These are phyloP conservation scores for Rhinoderma darwinii DNA, from an alignment of 2,113 vertebrate species.

Conservation along the genomic window DNA sequence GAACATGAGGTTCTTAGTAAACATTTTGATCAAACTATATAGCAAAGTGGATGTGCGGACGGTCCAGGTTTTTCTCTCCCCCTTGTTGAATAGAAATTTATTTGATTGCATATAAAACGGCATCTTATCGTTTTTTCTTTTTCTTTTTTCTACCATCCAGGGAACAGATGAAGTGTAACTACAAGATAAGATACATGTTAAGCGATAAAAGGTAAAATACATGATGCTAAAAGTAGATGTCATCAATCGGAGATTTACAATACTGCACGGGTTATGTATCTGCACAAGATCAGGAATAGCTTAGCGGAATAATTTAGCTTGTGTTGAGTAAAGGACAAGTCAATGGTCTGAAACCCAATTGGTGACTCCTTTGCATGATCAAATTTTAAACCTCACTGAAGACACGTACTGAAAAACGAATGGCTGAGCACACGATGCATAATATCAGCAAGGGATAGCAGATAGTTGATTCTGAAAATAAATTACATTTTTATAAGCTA, in stretches of 20 bases:
- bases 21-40: too few relatives aligned
- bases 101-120: neutral
- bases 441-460: conserved; percentile 25
- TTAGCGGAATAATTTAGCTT: neutral
- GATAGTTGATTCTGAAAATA: conserved; percentile 23
- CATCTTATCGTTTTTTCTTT: neutral
- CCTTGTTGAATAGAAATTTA: too few relatives aligned
- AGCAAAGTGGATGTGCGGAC: too few relatives aligned
- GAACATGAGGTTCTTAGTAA: too few relatives aligned
- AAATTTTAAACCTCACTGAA: conserved; percentile 38
- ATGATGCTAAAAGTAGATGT: conserved; percentile 11
- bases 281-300: neutral
- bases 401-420: neutral
- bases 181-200: conserved; percentile 33
- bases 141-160: conserved; percentile 11
- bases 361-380: conserved; percentile 31
- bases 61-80: too few relatives aligned
- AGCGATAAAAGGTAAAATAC: conserved; percentile 27
- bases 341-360: conserved; percentile 41
- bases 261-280: neutral
- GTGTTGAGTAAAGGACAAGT: conserved; percentile 35
- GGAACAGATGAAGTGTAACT: conserved; percentile 16
- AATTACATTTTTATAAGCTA: conserved; percentile 38
- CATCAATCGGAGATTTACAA: conserved; percentile 17
- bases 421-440: conserved; percentile 25